Percentiles rank a stretch among this genome's conserved stretches.
These are phyloP conservation scores for Xanthostigma xanthostigma DNA, from an alignment of 2,888 invertebrate genomes.

Conservation along the genomic window DNA sequence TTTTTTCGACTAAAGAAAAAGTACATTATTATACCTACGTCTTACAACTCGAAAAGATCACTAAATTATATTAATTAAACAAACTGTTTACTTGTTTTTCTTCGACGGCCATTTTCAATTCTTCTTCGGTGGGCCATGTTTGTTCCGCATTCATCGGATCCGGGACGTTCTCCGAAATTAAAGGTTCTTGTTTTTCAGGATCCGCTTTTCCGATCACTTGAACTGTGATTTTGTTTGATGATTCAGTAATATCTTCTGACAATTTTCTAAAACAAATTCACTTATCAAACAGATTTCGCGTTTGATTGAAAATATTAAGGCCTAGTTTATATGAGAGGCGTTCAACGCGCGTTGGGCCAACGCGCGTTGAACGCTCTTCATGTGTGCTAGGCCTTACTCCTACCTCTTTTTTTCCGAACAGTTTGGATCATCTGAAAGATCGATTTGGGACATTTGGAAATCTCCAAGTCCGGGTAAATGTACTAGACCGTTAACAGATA, in stretches of 20 bases:
- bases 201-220: constrained; percentile 44
- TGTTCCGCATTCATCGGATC: constrained; percentile 93
- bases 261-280: constrained; percentile 23
- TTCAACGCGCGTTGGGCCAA: too few relatives aligned
- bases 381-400: too few relatives aligned
- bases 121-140: constrained; percentile 92
- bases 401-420: constrained; percentile 38
- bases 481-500: constrained; percentile 78
- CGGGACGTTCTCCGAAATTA: constrained; percentile 65
- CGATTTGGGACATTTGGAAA: constrained; percentile 77
- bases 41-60: too few relatives aligned
- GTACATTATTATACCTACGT: neutral
- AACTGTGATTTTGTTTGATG: constrained; percentile 24
- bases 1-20: constrained; percentile 35
- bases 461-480: constrained; percentile 89
- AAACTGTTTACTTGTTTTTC: too few relatives aligned
- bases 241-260: constrained; percentile 31
- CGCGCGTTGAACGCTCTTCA: too few relatives aligned
- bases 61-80: too few relatives aligned
- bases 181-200: constrained; percentile 51
- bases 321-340: too few relatives aligned
- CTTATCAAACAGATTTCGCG: constrained; percentile 2
- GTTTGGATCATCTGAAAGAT: constrained; percentile 53
- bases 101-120: constrained; percentile 59
- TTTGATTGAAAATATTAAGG: neutral